Evolutionary conservation across 1,140 invertebrate genomes (phyloP).

Genomic region (Drosophila nikananu): DNA sequence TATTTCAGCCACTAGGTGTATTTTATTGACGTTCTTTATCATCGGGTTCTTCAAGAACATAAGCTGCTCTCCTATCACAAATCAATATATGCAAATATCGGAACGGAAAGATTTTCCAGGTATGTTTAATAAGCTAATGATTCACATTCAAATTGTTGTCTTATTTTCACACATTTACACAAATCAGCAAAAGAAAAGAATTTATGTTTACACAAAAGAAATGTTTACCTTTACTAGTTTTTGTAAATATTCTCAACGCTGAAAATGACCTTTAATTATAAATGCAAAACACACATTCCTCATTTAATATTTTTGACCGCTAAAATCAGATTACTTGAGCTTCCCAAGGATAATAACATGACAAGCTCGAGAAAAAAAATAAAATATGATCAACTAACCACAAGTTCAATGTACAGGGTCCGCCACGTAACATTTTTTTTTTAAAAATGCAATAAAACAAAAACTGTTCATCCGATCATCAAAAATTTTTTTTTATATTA

Average conservation of each 20-base stretch:
- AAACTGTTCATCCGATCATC: too few relatives aligned
- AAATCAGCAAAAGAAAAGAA: neutral
- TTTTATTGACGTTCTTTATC: too few relatives aligned
- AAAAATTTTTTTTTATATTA: too few relatives aligned
- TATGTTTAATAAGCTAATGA: neutral
- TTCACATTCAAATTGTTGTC: neutral
- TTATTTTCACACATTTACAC: neutral
- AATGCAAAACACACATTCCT: neutral
- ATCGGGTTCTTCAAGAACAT: neutral
- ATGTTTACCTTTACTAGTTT: constrained; percentile 8
- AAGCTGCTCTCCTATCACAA: too few relatives aligned
- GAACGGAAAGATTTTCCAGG: neutral
- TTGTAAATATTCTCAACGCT: neutral
- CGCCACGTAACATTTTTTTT: too few relatives aligned
- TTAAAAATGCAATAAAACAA: too few relatives aligned
- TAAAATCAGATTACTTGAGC: neutral
- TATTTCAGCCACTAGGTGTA: neutral
- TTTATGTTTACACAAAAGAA: constrained; percentile 1
- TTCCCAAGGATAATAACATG: neutral
- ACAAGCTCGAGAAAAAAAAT: neutral
- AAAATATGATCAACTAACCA: neutral
- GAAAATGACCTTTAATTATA: neutral
- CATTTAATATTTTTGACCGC: neutral
- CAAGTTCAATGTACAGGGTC: too few relatives aligned
- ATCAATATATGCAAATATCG: neutral